Evolutionary conservation across 1,140 invertebrate species (phyloP), one percentile per base, ranked within the genome.

Genomic region (Oedothorax gibbosus): DNA sequence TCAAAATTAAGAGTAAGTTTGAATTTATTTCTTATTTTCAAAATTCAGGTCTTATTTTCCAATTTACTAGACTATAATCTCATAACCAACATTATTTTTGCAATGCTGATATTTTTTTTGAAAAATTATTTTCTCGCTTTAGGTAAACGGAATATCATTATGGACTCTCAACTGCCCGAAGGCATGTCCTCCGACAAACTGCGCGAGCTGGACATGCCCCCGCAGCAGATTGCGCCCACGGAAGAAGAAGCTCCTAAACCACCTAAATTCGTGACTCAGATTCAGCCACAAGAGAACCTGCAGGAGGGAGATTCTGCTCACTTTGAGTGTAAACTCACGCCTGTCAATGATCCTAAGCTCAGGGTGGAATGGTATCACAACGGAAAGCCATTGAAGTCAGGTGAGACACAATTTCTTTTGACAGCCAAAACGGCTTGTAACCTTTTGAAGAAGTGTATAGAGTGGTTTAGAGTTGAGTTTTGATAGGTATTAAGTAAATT

Each of bases 271-370:
- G 93, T 96, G 18, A 95, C 95, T 6, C 95, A 92, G 86, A 90
- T 92, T 87, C 88, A 90, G 82, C 87, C 88, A 18, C 86, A 86
- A 50, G 86, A 87, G 15, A 87, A 87, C 53, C 78, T 87, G n/a
- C 57, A 83, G 66, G 97, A 98, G 91, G 95, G 95, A 11, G 96
- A 99, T 90, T 93, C 95, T 0, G 94, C 98, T 0, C 94, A 96
- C 77, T 99, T 99, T 89, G 97, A 99, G 90, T 98, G 97, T 88
- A 93, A 95, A 80, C 95, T 99, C 7, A 95, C 98, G 89, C 98
- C 98, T 0, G 96, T 97, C 90, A 95, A 96, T 87, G 98, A 99
- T 93, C 94, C 97, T 1, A 97, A 94, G 85, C 91, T 99, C 86
- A 93, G 93, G 21, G 94, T 98, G 53, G 96, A 98, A 90, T 98